phyloP scores from a whole-genome alignment of 2,113 vertebrate genomes.

The Sylvia atricapilla region DNA sequence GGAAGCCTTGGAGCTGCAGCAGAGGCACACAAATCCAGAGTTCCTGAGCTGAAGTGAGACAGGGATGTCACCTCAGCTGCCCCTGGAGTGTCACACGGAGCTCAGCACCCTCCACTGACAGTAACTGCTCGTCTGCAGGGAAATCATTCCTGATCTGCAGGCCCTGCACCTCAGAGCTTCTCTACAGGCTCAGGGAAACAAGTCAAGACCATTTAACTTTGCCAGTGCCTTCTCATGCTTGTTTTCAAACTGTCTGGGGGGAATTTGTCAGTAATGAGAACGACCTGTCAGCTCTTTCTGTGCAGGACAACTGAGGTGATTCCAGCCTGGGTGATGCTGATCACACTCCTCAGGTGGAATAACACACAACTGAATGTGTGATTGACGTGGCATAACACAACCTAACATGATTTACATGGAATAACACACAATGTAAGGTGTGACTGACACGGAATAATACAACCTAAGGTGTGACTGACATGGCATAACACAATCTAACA shows the following conservation, averaged over 20 bases:
- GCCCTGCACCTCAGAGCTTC: not conserved
- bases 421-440: not conserved
- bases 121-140: too few species aligned
- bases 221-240: not conserved
- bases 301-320: not conserved
- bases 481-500: not conserved
- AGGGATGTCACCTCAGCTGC: not conserved
- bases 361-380: not conserved
- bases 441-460: not conserved
- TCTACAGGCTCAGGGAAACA: not conserved
- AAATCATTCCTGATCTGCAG: not conserved
- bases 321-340: not conserved
- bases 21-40: not conserved
- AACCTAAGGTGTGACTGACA: rapidly evolving
- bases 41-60: not conserved
- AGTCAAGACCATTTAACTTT: not conserved
- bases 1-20: not conserved
- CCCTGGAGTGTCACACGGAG: not conserved
- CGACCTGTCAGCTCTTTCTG: not conserved
- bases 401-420: not conserved
- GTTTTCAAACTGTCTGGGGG: not conserved
- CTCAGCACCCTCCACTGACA: not conserved
- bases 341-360: not conserved
- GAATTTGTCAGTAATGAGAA: not conserved
- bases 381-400: not conserved